These are phyloP conservation scores for Heterochromis multidens DNA, from an alignment of 2,113 vertebrate species.

Conservation along the genomic window DNA sequence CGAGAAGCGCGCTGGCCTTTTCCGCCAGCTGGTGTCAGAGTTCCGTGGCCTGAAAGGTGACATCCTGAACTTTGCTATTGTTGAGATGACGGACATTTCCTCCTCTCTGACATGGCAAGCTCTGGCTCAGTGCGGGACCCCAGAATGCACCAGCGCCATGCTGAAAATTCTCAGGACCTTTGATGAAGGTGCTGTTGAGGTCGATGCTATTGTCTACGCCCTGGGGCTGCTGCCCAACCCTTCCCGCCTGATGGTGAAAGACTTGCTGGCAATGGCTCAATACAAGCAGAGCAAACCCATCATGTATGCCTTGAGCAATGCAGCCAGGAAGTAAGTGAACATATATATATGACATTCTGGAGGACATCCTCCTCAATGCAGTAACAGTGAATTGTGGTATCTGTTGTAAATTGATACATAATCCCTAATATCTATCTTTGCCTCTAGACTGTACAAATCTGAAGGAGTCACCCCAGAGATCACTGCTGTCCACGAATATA, in stretches of 20 bases:
- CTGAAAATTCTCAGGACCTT: slow-evolving; percentile 79
- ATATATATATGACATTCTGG: not conserved
- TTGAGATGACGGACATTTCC: slow-evolving; percentile 76
- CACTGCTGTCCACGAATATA: slow-evolving; percentile 77
- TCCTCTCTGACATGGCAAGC: slow-evolving; percentile 79
- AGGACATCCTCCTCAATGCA: not conserved
- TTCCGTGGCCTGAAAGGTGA: slow-evolving; percentile 76
- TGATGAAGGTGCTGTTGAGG: slow-evolving; percentile 54
- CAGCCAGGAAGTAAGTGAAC: slow-evolving; percentile 81
- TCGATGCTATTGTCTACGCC: slow-evolving; percentile 80
- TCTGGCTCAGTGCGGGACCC: slow-evolving; percentile 87
- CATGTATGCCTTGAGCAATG: slow-evolving; percentile 85
- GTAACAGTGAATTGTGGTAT: not conserved
- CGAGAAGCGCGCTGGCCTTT: slow-evolving; percentile 80
- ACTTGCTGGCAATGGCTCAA: slow-evolving; percentile 83
- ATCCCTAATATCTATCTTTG: not conserved
- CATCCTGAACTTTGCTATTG: slow-evolving; percentile 62
- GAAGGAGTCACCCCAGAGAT: slow-evolving; percentile 76
- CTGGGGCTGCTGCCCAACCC: slow-evolving; percentile 81
- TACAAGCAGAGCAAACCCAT: slow-evolving; percentile 83
- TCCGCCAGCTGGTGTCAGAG: slow-evolving; percentile 82
- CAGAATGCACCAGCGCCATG: slow-evolving; percentile 83
- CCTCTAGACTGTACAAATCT: slow-evolving; percentile 74
- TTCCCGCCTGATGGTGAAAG: slow-evolving; percentile 72
- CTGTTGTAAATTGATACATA: not conserved